Percentiles rank a stretch among this genome's conserved stretches.
These are phyloP conservation scores for Sarotherodon lohbergeri DNA, from an alignment of 2,113 vertebrate genomes.

Conservation along the genomic window DNA sequence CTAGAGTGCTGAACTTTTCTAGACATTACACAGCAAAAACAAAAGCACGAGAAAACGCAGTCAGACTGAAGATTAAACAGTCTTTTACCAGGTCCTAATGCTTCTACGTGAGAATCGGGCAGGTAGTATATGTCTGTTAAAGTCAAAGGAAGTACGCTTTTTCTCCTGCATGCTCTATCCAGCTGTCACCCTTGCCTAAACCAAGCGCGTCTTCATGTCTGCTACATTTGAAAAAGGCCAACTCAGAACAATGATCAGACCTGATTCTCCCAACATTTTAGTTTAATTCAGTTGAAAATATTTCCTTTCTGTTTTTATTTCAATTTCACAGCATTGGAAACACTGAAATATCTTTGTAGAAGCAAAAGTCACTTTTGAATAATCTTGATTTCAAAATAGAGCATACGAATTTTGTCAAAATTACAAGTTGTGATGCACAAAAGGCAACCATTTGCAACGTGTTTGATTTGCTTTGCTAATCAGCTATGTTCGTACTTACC, in stretches of 20 bases:
- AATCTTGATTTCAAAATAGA: background rate
- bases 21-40: background rate
- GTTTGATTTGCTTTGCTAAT: background rate
- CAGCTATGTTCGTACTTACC: background rate
- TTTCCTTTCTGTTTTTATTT: background rate
- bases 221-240: background rate
- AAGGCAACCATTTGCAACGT: background rate
- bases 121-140: background rate
- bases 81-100: background rate
- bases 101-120: background rate
- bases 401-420: background rate
- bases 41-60: background rate
- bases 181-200: background rate
- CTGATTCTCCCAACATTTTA: background rate
- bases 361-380: background rate
- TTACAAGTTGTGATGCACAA: background rate
- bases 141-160: background rate
- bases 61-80: background rate
- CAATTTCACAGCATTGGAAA: background rate
- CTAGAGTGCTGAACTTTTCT: background rate
- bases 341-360: background rate
- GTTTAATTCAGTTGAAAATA: background rate
- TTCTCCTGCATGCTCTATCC: background rate
- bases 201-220: background rate
- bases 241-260: background rate